These are phyloP conservation scores for Agrilus biguttatus DNA, from an alignment of 2,888 invertebrate genomes.

Conservation along the genomic window DNA sequence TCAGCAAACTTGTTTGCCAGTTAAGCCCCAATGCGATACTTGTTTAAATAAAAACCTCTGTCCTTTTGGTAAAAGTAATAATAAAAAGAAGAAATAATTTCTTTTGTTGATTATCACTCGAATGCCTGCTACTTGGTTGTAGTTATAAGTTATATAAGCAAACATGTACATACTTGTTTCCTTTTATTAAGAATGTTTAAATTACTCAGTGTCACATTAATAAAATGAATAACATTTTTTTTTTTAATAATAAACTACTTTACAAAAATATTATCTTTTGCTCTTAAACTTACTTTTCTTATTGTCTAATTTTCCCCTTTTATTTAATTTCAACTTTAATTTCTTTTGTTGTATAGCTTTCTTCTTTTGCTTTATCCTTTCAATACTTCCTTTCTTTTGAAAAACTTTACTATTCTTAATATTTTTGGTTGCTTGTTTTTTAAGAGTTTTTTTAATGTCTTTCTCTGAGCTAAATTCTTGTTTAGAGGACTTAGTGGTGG, in stretches of 20 bases:
- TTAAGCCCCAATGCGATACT: slow-evolving; percentile 64
- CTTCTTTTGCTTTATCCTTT: slow-evolving; percentile 54
- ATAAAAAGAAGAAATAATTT: slow-evolving; percentile 10
- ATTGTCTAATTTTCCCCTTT: slow-evolving; percentile 17
- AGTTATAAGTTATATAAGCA: too few relatives aligned
- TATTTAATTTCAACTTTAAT: slow-evolving; percentile 24
- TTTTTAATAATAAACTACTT: not conserved
- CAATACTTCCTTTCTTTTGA: slow-evolving; percentile 58
- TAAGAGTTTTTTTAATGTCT: slow-evolving; percentile 54
- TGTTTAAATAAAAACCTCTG: slow-evolving; percentile 78
- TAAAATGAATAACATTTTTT: too few relatives aligned
- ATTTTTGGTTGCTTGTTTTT: slow-evolving; percentile 56
- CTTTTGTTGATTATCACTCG: slow-evolving; percentile 2
- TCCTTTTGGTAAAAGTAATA: slow-evolving; percentile 41
- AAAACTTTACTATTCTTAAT: slow-evolving; percentile 65
- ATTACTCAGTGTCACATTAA: not conserved
- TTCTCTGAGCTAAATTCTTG: slow-evolving; percentile 38
- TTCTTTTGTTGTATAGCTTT: slow-evolving; percentile 37
- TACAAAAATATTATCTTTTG: slow-evolving; percentile 3
- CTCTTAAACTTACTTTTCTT: slow-evolving; percentile 29
- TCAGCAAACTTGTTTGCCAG: slow-evolving; percentile 78
- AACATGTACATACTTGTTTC: too few relatives aligned
- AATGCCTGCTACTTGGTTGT: not conserved
- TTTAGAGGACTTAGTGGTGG: slow-evolving; percentile 7
- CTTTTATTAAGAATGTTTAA: too few relatives aligned